A percentile compares a stretch with the other conserved stretches of the same genome.
phyloP scores from a whole-genome alignment of 2,113 vertebrate genomes.

The Poeciliopsis turrubarensis region DNA sequence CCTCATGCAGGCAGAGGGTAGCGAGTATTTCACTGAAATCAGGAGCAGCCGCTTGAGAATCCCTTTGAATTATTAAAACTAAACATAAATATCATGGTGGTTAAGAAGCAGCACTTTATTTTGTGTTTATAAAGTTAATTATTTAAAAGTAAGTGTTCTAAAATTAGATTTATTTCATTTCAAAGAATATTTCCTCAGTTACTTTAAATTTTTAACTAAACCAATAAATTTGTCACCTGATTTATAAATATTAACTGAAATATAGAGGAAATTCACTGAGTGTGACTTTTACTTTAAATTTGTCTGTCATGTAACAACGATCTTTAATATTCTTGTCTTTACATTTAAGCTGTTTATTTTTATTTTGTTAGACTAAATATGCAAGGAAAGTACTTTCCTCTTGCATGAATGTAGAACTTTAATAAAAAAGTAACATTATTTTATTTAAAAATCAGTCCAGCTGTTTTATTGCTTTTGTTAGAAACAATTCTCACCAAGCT shows the following conservation, averaged over 20 bases:
- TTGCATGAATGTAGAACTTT: neutral
- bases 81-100: neutral
- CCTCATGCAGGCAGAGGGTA: slow-evolving; percentile 27
- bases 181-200: too few species aligned
- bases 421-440: too few species aligned
- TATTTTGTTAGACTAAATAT: neutral
- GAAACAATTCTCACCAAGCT: neutral
- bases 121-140: neutral
- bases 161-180: too few species aligned
- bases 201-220: neutral
- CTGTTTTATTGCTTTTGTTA: neutral
- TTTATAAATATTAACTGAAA: neutral
- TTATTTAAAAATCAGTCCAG: too few species aligned
- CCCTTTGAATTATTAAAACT: slow-evolving; percentile 22
- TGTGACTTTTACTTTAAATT: neutral
- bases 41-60: slow-evolving; percentile 27
- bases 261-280: neutral
- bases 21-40: slow-evolving; percentile 29
- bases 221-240: neutral
- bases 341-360: neutral
- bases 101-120: neutral
- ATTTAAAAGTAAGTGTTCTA: neutral
- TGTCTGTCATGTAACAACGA: neutral
- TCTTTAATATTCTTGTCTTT: neutral
- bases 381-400: neutral